Evolutionary conservation across 2,888 invertebrate species (phyloP).

Genomic region (Lasius fuliginosus): DNA sequence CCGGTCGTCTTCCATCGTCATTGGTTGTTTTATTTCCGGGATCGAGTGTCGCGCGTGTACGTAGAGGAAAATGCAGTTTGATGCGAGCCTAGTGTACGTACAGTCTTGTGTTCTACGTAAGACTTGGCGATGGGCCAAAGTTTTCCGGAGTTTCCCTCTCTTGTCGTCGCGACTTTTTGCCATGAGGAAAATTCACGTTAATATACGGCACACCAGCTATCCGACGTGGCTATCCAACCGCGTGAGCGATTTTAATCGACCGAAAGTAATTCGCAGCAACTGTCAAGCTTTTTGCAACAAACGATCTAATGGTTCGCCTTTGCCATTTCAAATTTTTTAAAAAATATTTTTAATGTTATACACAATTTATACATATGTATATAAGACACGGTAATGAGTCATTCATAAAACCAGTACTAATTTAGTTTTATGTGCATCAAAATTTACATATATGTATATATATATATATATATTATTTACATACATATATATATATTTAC

Average conservation of each 20-base stretch:
- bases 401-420: background rate
- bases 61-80: slow-evolving; percentile 53
- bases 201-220: slow-evolving; percentile 28
- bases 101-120: slow-evolving; percentile 64
- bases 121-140: slow-evolving; percentile 60
- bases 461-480: too few relatives aligned
- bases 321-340: slow-evolving; percentile 2
- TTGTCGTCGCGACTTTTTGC: slow-evolving; percentile 35
- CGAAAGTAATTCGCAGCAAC: slow-evolving; percentile 43
- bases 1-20: slow-evolving; percentile 26
- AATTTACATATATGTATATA: background rate
- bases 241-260: slow-evolving; percentile 53
- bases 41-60: slow-evolving; percentile 59
- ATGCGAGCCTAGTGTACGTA: slow-evolving; percentile 39
- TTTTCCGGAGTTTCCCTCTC: slow-evolving; percentile 24
- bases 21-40: slow-evolving; percentile 48
- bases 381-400: background rate
- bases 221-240: slow-evolving; percentile 23
- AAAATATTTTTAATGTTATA: background rate
- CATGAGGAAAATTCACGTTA: slow-evolving; percentile 23
- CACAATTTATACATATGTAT: background rate
- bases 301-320: background rate
- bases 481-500: too few relatives aligned
- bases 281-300: slow-evolving; percentile 37
- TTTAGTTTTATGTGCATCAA: background rate